These are phyloP conservation scores for Sigmodon hispidus DNA, from an alignment of 2,113 vertebrate genomes.

Conservation along the genomic window DNA sequence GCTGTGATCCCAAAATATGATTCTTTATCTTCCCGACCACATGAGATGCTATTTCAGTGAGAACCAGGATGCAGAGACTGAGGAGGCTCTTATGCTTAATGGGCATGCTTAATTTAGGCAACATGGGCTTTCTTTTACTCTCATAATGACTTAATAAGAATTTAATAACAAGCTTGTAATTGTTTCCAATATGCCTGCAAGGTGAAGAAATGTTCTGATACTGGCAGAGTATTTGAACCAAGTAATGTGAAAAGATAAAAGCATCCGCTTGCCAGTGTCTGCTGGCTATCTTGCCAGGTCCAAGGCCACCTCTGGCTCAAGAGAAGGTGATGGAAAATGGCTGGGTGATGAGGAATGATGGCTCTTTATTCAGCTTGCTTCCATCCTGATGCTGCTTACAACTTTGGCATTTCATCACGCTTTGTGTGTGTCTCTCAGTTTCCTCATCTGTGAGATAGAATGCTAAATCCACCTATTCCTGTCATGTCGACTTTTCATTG, in stretches of 20 bases:
- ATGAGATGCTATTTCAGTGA: background rate
- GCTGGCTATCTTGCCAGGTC: background rate
- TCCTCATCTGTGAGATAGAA: background rate
- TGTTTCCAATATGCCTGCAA: background rate
- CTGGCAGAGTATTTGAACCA: background rate
- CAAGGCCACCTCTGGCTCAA: background rate
- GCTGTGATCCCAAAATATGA: background rate
- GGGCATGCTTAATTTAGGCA: conserved; percentile 47
- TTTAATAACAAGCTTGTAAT: conserved; percentile 44
- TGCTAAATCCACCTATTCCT: background rate
- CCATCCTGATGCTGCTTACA: no score
- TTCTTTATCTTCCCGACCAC: background rate
- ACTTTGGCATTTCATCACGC: background rate
- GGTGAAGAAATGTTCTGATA: background rate
- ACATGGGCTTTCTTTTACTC: background rate
- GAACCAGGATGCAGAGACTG: conserved; percentile 16
- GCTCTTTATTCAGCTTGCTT: background rate
- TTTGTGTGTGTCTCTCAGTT: background rate
- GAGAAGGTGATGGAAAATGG: background rate
- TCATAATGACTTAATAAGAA: conserved; percentile 49
- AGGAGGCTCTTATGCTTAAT: background rate
- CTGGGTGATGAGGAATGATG: background rate
- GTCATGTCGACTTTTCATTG: background rate
- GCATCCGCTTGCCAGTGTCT: background rate
- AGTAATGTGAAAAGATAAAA: background rate